These are phyloP conservation scores for Heliconius ismenius DNA, from an alignment of 2,888 invertebrate species.

Conservation along the genomic window DNA sequence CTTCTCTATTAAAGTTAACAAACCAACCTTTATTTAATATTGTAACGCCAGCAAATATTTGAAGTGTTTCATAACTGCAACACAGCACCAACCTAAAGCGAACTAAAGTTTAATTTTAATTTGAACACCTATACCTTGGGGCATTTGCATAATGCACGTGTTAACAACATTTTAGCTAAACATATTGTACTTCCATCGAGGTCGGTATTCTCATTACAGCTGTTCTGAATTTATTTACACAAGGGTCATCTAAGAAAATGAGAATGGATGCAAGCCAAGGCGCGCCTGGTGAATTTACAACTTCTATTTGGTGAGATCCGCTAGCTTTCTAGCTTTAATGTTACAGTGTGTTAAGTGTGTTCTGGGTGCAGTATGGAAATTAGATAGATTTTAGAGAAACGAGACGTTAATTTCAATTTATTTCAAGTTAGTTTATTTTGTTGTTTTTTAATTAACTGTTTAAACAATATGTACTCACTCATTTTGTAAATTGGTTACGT, in stretches of 20 bases:
- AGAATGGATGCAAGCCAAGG: conserved; percentile 58
- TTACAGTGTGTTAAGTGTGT: conserved; percentile 20
- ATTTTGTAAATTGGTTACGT: too few species aligned
- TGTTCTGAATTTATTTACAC: conserved; percentile 60
- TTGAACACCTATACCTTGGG: conserved; percentile 30
- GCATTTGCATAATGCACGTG: conserved; percentile 43
- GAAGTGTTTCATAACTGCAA: conserved; percentile 3
- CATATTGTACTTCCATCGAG: conserved; percentile 48
- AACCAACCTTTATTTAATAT: not conserved
- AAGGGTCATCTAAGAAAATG: conserved; percentile 68
- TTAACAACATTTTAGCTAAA: conserved; percentile 48
- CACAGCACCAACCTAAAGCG: not conserved
- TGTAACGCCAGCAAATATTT: not conserved
- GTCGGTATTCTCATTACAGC: conserved; percentile 64
- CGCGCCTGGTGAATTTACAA: conserved; percentile 57
- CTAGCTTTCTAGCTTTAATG: conserved; percentile 20
- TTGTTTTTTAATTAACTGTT: not conserved
- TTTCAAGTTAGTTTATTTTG: not conserved
- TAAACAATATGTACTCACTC: too few species aligned
- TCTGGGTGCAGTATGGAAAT: conserved; percentile 22
- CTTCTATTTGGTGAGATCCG: conserved; percentile 49
- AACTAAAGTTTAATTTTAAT: conserved; percentile 40
- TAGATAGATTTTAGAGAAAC: conserved; percentile 14
- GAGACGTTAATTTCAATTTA: not conserved
- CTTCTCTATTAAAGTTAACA: too few species aligned